Evolutionary conservation across 2,113 vertebrate species (phyloP).

Genomic region (Leucosticte australis): DNA sequence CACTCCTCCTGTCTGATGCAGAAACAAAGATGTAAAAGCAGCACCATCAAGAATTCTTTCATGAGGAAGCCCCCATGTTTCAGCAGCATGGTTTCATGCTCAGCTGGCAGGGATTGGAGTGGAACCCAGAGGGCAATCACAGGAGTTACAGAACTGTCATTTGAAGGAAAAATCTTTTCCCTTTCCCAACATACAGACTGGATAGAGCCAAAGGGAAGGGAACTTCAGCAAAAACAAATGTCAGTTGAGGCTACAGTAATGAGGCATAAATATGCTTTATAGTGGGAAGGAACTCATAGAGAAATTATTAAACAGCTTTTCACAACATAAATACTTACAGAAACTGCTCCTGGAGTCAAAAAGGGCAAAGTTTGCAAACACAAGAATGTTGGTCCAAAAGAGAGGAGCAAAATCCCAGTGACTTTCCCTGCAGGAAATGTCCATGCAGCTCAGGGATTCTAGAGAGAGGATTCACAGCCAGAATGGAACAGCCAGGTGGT

Average conservation of each 20-base stretch:
- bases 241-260: neutral
- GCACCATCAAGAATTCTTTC: neutral
- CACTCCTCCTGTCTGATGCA: neutral
- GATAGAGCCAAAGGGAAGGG: neutral
- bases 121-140: conserved; percentile 23
- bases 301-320: neutral
- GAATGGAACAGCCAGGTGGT: neutral
- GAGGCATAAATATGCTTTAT: neutral
- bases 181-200: neutral
- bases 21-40: conserved; percentile 21
- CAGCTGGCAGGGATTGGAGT: neutral
- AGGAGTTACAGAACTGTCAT: neutral
- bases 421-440: neutral
- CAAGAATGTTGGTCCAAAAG: neutral
- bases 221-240: neutral
- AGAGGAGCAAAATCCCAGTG: neutral
- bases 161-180: neutral
- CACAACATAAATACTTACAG: neutral
- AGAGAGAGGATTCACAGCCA: neutral
- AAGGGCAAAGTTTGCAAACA: neutral
- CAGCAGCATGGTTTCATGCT: conserved; percentile 13
- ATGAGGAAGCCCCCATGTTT: neutral
- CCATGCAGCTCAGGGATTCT: neutral
- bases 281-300: neutral
- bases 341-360: neutral